Evolutionary conservation across 2,113 vertebrate species (phyloP).

Genomic region (Salvelinus sp.): DNA sequence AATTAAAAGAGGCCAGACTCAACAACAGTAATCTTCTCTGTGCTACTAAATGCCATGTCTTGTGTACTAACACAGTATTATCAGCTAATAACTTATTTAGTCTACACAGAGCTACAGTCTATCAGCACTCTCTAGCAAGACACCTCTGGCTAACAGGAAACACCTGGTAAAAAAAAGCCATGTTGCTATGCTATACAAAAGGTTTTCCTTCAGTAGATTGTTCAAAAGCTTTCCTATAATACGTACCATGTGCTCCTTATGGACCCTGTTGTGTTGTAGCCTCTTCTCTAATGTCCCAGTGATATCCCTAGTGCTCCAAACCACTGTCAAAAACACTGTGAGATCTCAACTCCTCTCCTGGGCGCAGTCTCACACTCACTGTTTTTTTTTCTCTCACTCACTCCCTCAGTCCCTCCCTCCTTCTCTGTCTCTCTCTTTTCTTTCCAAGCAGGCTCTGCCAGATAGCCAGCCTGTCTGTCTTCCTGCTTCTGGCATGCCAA

Average conservation of each 20-base stretch:
- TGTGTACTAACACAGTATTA: background rate
- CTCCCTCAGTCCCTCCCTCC: constrained; percentile 19
- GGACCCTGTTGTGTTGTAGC: constrained; percentile 22
- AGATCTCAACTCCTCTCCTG: constrained; percentile 39
- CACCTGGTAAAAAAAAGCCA: constrained; percentile 1
- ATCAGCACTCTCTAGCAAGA: background rate
- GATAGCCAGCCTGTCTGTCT: constrained; percentile 7
- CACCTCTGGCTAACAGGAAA: constrained; percentile 48
- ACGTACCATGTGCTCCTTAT: constrained; percentile 60
- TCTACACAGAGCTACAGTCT: background rate
- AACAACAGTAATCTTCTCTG: background rate
- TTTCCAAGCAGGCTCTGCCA: constrained; percentile 21
- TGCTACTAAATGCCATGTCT: background rate
- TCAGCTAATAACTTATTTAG: background rate
- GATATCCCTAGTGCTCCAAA: constrained; percentile 20
- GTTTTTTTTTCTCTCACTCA: background rate
- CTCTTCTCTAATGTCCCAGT: constrained; percentile 49
- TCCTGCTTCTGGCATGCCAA: constrained; percentile 39
- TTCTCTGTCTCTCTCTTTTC: constrained; percentile 34
- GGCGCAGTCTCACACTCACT: constrained; percentile 31
- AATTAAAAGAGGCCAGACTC: background rate
- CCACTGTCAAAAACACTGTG: constrained; percentile 45
- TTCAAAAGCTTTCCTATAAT: constrained; percentile 4
- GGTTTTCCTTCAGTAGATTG: background rate
- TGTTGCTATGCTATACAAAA: background rate